These are phyloP conservation scores for Abscondita cerata DNA, from an alignment of 2,888 invertebrate genomes.

Conservation along the genomic window DNA sequence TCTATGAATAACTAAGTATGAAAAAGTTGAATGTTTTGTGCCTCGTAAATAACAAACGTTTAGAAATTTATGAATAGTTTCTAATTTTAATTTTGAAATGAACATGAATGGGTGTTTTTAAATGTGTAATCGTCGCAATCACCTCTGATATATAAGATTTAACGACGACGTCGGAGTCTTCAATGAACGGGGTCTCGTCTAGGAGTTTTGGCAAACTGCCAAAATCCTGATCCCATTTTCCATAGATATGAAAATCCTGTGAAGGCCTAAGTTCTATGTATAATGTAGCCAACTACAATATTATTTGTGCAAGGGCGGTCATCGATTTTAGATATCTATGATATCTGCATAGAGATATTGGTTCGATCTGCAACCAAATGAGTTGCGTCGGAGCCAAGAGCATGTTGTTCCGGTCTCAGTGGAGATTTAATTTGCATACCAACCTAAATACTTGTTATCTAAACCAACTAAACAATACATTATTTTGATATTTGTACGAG, in stretches of 20 bases:
- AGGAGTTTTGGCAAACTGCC: conserved; percentile 25
- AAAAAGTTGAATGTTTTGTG: too few species aligned
- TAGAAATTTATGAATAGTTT: too few species aligned
- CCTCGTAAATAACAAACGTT: too few species aligned
- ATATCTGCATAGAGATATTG: conserved; percentile 31
- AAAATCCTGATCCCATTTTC: conserved; percentile 16
- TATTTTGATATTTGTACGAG: conserved; percentile 27
- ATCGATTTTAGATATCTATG: conserved; percentile 21
- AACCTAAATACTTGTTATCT: conserved; percentile 31
- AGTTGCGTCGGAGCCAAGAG: conserved; percentile 31
- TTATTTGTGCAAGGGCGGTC: conserved; percentile 6
- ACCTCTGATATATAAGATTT: conserved; percentile 24
- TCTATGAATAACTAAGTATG: too few species aligned
- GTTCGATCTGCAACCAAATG: conserved; percentile 32
- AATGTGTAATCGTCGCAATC: conserved; percentile 19
- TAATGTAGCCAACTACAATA: conserved; percentile 12
- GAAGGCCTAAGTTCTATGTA: conserved; percentile 5
- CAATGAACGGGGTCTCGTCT: conserved; percentile 31
- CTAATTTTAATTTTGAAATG: too few species aligned
- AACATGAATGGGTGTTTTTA: conserved; percentile 8
- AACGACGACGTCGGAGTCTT: conserved; percentile 22
- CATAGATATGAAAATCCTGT: conserved; percentile 9
- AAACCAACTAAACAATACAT: conserved; percentile 19
- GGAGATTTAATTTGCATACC: conserved; percentile 31
- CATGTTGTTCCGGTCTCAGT: conserved; percentile 29